phyloP scores from a whole-genome alignment of 2,888 invertebrate genomes.

The Caenorhabditis sp. region DNA sequence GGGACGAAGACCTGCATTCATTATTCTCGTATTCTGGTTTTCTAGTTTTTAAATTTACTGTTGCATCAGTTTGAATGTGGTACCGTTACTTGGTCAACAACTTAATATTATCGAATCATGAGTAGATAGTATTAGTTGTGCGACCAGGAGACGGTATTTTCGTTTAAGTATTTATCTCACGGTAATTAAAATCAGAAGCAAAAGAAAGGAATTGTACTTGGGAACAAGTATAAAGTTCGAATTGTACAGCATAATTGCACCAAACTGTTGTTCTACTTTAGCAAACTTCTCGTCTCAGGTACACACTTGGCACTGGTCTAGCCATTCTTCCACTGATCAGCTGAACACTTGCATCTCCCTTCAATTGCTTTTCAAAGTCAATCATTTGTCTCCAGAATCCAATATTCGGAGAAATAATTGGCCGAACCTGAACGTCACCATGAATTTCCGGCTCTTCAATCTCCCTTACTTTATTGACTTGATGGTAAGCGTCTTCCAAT shows the following conservation, averaged over 20 bases:
- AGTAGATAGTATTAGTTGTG: conserved; percentile 47
- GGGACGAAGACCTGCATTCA: too few species aligned
- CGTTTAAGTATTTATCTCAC: background rate
- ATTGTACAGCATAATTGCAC: background rate
- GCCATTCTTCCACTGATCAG: conserved; percentile 78
- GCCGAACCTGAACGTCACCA: conserved; percentile 59
- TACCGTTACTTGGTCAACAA: conserved; percentile 45
- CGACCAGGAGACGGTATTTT: conserved; percentile 51
- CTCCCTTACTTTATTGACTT: conserved; percentile 63
- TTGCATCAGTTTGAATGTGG: background rate
- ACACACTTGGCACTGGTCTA: conserved; percentile 77
- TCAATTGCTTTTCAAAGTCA: conserved; percentile 60
- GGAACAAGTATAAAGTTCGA: too few species aligned
- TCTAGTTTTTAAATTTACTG: too few species aligned
- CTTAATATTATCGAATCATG: conserved; percentile 23
- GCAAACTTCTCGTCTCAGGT: conserved; percentile 67
- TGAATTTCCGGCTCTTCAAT: background rate
- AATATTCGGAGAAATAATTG: conserved; percentile 72
- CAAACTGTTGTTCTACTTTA: conserved; percentile 23
- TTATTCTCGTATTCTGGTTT: too few species aligned
- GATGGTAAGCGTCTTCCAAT: conserved; percentile 69
- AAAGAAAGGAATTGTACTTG: too few species aligned
- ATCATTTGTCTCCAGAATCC: conserved; percentile 75
- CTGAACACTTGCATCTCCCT: conserved; percentile 74
- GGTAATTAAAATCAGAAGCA: too few species aligned